phyloP scores from a whole-genome alignment of 2,113 vertebrate genomes.

The Tylochromis polylepis region DNA sequence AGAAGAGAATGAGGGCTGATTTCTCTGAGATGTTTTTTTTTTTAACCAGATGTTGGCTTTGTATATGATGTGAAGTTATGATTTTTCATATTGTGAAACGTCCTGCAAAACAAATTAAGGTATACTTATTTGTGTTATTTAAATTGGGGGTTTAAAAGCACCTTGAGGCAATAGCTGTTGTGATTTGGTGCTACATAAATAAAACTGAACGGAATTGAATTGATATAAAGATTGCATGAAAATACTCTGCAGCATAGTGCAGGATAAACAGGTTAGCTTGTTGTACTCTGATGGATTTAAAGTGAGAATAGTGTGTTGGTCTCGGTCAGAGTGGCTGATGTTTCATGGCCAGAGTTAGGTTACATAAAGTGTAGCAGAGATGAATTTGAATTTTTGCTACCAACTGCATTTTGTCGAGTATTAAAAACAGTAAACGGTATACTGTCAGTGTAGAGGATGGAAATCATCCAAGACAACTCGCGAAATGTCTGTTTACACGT shows the following conservation, averaged over 20 bases:
- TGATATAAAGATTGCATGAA: neutral
- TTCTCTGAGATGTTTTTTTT: neutral
- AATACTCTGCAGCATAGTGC: neutral
- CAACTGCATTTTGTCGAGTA: neutral
- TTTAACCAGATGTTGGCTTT: neutral
- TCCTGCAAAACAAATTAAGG: neutral
- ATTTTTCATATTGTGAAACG: neutral
- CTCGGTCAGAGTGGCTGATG: neutral
- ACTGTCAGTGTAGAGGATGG: too few species aligned
- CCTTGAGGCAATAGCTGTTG: neutral
- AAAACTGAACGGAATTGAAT: neutral
- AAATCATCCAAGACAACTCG: neutral
- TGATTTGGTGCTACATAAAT: neutral
- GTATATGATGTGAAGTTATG: neutral
- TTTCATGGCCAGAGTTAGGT: neutral
- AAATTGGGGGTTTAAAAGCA: neutral
- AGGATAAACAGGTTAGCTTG: neutral
- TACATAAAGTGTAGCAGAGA: neutral
- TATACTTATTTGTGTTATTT: neutral
- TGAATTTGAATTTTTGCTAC: neutral
- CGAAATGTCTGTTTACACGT: neutral
- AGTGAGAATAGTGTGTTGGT: neutral
- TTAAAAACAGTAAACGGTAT: neutral
- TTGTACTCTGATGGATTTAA: neutral
- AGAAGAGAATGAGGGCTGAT: neutral